Evolutionary conservation across 2,888 invertebrate genomes (phyloP).

Genomic region (Ethmia dodecea): DNA sequence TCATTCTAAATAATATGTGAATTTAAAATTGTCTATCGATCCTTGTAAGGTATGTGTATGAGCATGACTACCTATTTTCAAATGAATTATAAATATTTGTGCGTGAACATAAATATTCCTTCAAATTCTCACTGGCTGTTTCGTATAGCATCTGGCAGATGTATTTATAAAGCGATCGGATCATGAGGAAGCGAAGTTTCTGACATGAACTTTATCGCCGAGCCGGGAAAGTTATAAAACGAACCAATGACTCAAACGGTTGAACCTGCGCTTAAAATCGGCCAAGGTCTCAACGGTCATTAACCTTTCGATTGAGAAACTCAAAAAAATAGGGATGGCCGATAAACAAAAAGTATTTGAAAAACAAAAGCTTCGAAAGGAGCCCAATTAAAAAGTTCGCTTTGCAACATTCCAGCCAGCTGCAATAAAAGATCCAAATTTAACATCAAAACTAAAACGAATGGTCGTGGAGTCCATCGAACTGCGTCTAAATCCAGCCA

Average conservation of each 20-base stretch:
- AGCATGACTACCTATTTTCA: too few species aligned
- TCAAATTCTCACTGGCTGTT: constrained; percentile 26
- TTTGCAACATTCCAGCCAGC: constrained; percentile 42
- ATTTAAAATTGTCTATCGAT: too few species aligned
- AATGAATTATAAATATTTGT: too few species aligned
- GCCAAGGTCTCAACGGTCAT: constrained; percentile 67
- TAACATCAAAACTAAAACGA: constrained; percentile 51
- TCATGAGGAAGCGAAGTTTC: constrained; percentile 56
- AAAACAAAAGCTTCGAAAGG: constrained; percentile 26
- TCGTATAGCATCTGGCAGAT: constrained; percentile 53
- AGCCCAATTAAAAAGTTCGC: constrained; percentile 41
- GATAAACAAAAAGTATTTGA: constrained; percentile 13
- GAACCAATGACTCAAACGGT: constrained; percentile 40
- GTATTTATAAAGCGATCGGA: constrained; percentile 54
- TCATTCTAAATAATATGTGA: too few species aligned
- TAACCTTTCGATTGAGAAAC: too few species aligned
- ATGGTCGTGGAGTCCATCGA: constrained; percentile 62
- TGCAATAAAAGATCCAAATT: constrained; percentile 55
- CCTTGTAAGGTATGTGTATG: too few species aligned
- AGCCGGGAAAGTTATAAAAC: constrained; percentile 65
- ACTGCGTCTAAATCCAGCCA: constrained; percentile 73
- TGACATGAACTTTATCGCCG: constrained; percentile 62
- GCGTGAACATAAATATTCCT: constrained; percentile 34
- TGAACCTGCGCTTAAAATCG: constrained; percentile 70
- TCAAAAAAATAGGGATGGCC: too few species aligned